Evolutionary conservation across 2,888 invertebrate genomes (phyloP).

Genomic region (Sarcophaga caerulescens): DNA sequence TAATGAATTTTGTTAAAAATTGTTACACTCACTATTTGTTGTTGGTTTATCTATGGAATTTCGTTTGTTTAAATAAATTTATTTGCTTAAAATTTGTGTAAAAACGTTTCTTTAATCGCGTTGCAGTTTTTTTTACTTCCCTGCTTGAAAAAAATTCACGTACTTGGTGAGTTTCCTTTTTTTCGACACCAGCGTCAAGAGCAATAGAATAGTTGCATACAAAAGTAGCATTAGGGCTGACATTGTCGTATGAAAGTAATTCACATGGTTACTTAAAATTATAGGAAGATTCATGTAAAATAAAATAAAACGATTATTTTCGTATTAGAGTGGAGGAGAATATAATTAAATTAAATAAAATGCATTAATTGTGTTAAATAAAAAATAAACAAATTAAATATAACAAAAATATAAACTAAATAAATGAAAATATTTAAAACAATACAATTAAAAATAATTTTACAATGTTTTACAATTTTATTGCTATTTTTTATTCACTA

Average conservation of each 20-base stretch:
- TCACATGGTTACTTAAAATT: neutral
- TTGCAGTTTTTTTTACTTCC: conserved; percentile 55
- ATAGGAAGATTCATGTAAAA: neutral
- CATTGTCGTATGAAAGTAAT: neutral
- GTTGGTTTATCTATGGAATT: conserved; percentile 57
- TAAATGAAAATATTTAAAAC: too few species aligned
- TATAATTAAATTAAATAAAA: too few species aligned
- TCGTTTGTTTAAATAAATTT: conserved; percentile 54
- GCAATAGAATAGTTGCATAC: conserved; percentile 64
- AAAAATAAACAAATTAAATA: too few species aligned
- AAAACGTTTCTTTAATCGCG: conserved; percentile 59
- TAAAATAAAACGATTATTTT: neutral
- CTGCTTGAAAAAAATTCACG: conserved; percentile 74
- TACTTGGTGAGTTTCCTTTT: conserved; percentile 64
- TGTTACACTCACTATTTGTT: conserved; percentile 66
- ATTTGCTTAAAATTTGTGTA: conserved; percentile 71
- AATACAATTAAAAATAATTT: too few species aligned
- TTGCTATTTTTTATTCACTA: too few species aligned
- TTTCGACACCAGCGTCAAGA: conserved; percentile 54
- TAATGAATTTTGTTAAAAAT: conserved; percentile 32
- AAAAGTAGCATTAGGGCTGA: neutral
- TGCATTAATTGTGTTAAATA: too few species aligned
- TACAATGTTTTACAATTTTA: too few species aligned
- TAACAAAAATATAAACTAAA: too few species aligned
- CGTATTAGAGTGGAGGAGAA: too few species aligned